Evolutionary conservation across 2,113 vertebrate genomes (phyloP).

Genomic region (Gymnogyps californianus): DNA sequence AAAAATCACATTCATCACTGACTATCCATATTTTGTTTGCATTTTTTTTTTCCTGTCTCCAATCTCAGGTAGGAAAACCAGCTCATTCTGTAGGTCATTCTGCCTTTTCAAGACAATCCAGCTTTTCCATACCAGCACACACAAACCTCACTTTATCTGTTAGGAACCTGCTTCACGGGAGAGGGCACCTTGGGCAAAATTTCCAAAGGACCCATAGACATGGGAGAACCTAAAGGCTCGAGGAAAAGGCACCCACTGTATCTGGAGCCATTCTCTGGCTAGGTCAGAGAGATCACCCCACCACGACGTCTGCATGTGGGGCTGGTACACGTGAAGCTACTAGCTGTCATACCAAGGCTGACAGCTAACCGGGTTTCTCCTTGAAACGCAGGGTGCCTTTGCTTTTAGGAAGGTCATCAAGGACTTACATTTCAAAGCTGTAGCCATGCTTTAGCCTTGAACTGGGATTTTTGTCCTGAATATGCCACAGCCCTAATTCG

Average conservation of each 20-base stretch:
- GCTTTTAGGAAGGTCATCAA: conserved; percentile 4
- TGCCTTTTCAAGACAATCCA: neutral
- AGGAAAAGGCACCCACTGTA: neutral
- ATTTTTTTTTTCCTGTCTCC: neutral
- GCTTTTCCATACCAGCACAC: neutral
- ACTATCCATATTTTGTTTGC: neutral
- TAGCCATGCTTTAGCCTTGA: neutral
- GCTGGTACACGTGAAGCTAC: neutral
- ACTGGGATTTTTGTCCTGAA: neutral
- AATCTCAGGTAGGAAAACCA: neutral
- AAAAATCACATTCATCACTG: neutral
- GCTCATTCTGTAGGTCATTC: neutral
- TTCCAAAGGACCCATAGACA: neutral
- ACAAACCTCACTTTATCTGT: neutral
- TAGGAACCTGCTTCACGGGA: neutral
- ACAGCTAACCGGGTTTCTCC: neutral
- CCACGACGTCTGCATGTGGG: rapidly evolving
- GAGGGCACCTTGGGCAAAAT: neutral
- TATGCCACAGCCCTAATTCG: neutral
- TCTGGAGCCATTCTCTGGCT: neutral
- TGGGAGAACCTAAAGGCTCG: neutral
- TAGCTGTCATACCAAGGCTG: neutral
- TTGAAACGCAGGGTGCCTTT: neutral
- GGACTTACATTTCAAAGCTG: neutral
- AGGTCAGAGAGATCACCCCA: neutral